Conservation (phyloP, 2,888 invertebrate genomes). For the Limnephilus rhombicus region DNA sequence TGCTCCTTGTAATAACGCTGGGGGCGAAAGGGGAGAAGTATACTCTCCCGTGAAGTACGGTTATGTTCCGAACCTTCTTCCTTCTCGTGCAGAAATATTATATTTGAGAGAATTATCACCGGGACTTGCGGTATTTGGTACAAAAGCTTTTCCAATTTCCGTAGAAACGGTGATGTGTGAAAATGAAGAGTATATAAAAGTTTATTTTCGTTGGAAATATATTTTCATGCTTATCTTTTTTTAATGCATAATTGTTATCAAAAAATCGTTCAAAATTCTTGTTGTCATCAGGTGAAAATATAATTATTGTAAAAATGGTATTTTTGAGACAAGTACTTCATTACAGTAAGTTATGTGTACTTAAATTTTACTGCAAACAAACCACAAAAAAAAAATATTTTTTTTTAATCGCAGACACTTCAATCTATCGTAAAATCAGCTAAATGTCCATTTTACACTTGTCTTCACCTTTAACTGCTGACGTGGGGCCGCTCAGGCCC, state of each 20-base stretch:
- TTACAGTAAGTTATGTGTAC: too few species aligned
- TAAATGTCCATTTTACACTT: too few species aligned
- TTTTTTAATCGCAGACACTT: too few species aligned
- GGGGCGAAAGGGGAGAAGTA: not conserved
- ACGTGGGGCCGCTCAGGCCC: too few species aligned
- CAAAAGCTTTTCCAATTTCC: slow-evolving; percentile 5
- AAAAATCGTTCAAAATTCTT: too few species aligned
- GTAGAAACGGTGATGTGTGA: not conserved
- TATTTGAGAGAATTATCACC: slow-evolving; percentile 5
- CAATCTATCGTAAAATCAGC: too few species aligned
- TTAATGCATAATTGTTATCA: not conserved
- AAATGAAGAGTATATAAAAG: not conserved
- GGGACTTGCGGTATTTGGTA: not conserved
- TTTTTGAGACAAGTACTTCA: too few species aligned
- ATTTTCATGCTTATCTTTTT: not conserved
- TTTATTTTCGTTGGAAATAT: not conserved
- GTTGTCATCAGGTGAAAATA: too few species aligned
- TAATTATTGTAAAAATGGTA: too few species aligned
- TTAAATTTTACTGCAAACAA: too few species aligned
- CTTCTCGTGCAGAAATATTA: not conserved
- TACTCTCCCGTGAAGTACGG: not conserved
- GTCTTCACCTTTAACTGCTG: too few species aligned
- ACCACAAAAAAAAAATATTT: too few species aligned
- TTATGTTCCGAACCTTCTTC: not conserved
- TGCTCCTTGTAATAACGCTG: slow-evolving; percentile 20